Evolutionary conservation across 2,888 invertebrate genomes (phyloP).

Genomic region (Epistrophe grossulariae): DNA sequence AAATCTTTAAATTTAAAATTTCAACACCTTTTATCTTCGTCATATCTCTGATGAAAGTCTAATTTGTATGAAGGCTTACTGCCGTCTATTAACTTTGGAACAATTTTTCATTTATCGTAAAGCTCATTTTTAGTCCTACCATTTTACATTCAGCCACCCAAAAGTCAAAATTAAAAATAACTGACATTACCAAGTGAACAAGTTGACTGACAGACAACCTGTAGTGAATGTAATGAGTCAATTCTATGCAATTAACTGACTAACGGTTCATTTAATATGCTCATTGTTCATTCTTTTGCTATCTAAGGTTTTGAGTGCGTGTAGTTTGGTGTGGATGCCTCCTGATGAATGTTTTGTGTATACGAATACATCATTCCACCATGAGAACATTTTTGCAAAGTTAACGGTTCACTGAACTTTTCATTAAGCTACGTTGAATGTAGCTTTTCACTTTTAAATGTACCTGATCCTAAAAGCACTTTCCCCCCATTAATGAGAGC

Average conservation of each 20-base stretch:
- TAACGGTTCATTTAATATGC: slow-evolving; percentile 58
- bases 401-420: slow-evolving; percentile 59
- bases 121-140: background rate
- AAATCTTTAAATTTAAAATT: too few relatives aligned
- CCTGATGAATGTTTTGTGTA: background rate
- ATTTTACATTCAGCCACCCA: too few relatives aligned
- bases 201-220: slow-evolving; percentile 45
- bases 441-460: slow-evolving; percentile 45
- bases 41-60: too few relatives aligned
- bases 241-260: slow-evolving; percentile 58
- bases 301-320: slow-evolving; percentile 31
- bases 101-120: background rate
- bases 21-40: too few relatives aligned
- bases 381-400: slow-evolving; percentile 36
- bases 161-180: slow-evolving; percentile 1
- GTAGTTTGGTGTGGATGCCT: background rate
- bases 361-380: background rate
- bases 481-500: slow-evolving; percentile 42
- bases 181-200: slow-evolving; percentile 1
- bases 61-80: too few relatives aligned
- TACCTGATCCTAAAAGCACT: slow-evolving; percentile 9
- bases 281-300: slow-evolving; percentile 44
- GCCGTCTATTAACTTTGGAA: too few relatives aligned
- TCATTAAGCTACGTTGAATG: slow-evolving; percentile 26
- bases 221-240: slow-evolving; percentile 50